These are phyloP conservation scores for Andrena cerasifolii DNA, from an alignment of 1,140 invertebrate species.

Conservation along the genomic window DNA sequence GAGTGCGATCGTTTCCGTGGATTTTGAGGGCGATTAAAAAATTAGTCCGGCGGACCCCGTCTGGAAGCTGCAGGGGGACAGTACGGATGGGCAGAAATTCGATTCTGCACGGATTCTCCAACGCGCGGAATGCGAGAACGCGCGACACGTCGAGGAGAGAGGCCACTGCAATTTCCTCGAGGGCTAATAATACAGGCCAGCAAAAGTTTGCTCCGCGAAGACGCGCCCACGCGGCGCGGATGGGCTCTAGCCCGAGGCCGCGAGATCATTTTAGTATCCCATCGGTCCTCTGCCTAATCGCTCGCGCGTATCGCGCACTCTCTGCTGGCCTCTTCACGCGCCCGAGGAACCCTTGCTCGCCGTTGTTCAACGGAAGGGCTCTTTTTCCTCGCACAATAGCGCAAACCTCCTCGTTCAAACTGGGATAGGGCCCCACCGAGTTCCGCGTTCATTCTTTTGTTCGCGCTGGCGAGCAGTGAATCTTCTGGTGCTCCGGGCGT, in stretches of 20 bases:
- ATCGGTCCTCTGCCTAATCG: constrained; percentile 57
- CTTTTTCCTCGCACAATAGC: not conserved
- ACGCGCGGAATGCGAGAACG: constrained; percentile 40
- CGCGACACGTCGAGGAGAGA: constrained; percentile 32
- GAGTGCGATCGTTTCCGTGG: too few relatives aligned
- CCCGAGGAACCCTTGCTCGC: too few relatives aligned
- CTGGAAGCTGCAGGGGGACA: too few relatives aligned
- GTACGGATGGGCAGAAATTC: too few relatives aligned
- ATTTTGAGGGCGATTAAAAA: too few relatives aligned
- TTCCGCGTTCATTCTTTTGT: too few relatives aligned
- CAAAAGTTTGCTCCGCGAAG: constrained; percentile 54
- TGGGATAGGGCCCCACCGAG: too few relatives aligned
- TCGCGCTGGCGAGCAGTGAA: too few relatives aligned
- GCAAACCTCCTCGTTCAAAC: too few relatives aligned
- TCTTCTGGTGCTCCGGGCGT: not conserved
- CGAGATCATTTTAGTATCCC: constrained; percentile 70
- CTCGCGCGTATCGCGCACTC: not conserved
- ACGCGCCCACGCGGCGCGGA: constrained; percentile 68
- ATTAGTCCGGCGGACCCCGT: too few relatives aligned
- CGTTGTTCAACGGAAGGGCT: too few relatives aligned
- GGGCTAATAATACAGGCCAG: constrained; percentile 73
- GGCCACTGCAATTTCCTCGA: constrained; percentile 44
- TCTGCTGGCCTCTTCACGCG: not conserved
- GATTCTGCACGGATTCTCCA: constrained; percentile 48
- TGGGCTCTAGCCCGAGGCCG: constrained; percentile 62